phyloP scores from a whole-genome alignment of 2,113 vertebrate species.

The Phoxinus phoxinus region DNA sequence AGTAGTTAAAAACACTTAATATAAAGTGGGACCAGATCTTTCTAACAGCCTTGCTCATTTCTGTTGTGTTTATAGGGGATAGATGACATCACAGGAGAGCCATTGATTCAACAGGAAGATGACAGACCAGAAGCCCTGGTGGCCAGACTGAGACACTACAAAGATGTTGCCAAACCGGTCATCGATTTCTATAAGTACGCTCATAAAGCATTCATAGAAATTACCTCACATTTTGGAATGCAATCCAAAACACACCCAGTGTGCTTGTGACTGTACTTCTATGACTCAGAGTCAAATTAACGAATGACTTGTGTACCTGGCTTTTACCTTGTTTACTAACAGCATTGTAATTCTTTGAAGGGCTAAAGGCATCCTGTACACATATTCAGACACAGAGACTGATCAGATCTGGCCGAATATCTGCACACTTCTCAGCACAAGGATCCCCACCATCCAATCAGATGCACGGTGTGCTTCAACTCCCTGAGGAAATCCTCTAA shows the following conservation, averaged over 20 bases:
- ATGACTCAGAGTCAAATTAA: background rate
- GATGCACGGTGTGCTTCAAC: conserved; percentile 67
- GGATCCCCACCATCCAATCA: conserved; percentile 76
- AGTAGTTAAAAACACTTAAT: too few species aligned
- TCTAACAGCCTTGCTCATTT: background rate
- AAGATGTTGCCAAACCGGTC: conserved; percentile 92
- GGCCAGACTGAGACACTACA: conserved; percentile 89
- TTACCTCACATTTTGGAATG: background rate
- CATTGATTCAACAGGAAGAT: conserved; percentile 87
- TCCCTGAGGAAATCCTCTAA: conserved; percentile 56
- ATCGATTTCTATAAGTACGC: conserved; percentile 93
- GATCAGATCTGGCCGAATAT: conserved; percentile 97
- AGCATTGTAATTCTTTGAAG: conserved; percentile 69
- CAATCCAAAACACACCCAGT: background rate
- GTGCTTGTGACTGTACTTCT: background rate
- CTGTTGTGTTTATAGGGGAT: conserved; percentile 77
- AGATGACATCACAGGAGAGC: conserved; percentile 90
- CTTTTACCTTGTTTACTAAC: background rate
- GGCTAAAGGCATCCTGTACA: conserved; percentile 89
- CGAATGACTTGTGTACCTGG: too few species aligned
- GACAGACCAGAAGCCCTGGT: conserved; percentile 90
- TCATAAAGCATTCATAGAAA: background rate
- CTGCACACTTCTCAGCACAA: conserved; percentile 85
- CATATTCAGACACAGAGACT: conserved; percentile 95
- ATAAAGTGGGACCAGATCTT: too few species aligned